Evolutionary conservation across 2,797 vertebrate species (phyloP), one percentile per base, ranked within the genome.

Genomic region (Urophycis tenuis): DNA sequence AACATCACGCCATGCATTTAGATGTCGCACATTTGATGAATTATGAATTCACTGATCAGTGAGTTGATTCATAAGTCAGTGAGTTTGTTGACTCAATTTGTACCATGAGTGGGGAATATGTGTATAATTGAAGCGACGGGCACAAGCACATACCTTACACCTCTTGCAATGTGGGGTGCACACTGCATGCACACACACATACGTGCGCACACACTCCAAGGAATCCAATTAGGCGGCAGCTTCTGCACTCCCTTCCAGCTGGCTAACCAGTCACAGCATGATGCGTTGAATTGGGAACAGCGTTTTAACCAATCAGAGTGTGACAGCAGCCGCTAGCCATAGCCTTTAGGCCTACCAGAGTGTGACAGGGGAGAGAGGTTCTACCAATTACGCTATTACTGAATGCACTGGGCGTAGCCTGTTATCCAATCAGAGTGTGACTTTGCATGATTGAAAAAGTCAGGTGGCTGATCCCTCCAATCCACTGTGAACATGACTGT

Each of bases 261-360:
- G 73, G 53, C 32, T 41, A 73, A 41, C 72, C 77, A 76, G 77
- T 75, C 79, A 80, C 75, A 78, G 77, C 39, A 74, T 53, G 67
- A 78, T 73, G 72, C 36, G 22, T 15, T 78, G 72, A 76, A 73
- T 83, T 81, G 64, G 32, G 75, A 77, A 34, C 77, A 80, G 80
- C 80, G 69, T 78, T 83, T 82, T 67, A 79, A 77, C 73, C 84
- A 87, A 82, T 84, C 77, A 79, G 76, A 88, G 71, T 82, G 83
- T 87, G 79, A 84, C 80, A 53, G n/a, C 35, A 64, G 35, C 15
- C 34, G 64, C 34, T 31, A 72, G 79, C 75, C 19, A 34, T 9
- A 34, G 71, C 71, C 17, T 34, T 72, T 77, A 39, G 76, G 75
- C 75, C 80, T 81, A 81, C 82, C 75, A 80, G 17, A 64, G n/a